These are phyloP conservation scores for Novumbra hubbsi DNA, from an alignment of 2,797 vertebrate species.

Conservation along the genomic window DNA sequence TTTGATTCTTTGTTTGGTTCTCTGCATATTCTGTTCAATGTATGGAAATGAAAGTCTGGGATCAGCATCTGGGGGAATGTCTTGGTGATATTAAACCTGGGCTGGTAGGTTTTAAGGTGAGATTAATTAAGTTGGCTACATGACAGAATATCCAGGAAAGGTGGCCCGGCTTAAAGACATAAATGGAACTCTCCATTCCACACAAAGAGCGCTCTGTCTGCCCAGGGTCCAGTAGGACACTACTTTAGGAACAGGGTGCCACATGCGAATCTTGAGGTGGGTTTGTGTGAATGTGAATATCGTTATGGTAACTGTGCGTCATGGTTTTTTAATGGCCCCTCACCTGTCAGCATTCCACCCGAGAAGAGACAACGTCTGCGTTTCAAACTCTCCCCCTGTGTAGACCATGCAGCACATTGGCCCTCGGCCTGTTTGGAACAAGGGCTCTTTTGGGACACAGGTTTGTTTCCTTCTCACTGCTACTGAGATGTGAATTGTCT, in stretches of 20 bases:
- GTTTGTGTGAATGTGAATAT: constrained; percentile 14
- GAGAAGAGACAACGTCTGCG: neutral
- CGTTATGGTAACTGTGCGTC: constrained; percentile 22
- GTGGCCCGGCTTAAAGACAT: neutral
- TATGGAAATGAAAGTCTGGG: constrained; percentile 1
- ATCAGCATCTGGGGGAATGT: constrained; percentile 31
- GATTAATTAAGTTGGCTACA: neutral
- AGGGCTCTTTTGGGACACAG: neutral
- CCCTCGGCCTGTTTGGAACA: neutral
- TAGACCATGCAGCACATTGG: neutral
- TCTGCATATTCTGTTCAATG: too few relatives aligned
- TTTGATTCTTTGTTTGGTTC: too few relatives aligned
- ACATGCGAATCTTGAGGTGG: neutral
- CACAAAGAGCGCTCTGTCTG: too few relatives aligned
- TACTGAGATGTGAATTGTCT: neutral
- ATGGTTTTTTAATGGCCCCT: constrained; percentile 10
- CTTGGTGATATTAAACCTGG: neutral
- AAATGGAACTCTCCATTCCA: too few relatives aligned
- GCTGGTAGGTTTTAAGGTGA: neutral
- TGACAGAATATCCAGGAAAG: neutral
- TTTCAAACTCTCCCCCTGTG: neutral
- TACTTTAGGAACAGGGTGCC: neutral
- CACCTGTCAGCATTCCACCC: neutral
- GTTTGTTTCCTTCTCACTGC: neutral
- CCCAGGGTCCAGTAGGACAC: neutral